Base-by-base conservation (phyloP, 2,797 vertebrate genomes). In the Chrosomus eos region DNA sequence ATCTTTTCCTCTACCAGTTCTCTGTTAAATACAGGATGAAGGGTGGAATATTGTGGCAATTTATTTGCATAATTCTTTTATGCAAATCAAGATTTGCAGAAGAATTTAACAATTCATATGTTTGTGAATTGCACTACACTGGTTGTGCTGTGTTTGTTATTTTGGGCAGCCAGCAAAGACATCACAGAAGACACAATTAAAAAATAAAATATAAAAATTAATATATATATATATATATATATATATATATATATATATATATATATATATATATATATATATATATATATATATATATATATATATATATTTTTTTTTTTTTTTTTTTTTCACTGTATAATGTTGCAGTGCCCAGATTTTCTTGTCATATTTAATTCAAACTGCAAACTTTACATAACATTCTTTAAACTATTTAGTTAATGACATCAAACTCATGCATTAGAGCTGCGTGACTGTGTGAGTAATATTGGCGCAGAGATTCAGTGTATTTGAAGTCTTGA, bases 401-500 rank as follows among this genome's bases (percentile, higher is more conserved):
- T 82, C 75, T 79, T 64, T 62, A 62, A 64, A 19, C 40, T 36
- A 9, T 77, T 81, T 67, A 72, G 38, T 40, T 40, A 11, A 16
- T 55, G 64, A 36, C 28, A 82, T 73, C 38, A 81, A 26, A 75
- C 40, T 28, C 23, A 19, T 38, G 74, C 72, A 43, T 75, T 70
- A 76, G 71, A 80, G 70, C 71, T 40, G 28, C 62, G 45, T 43
- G 77, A 51, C 36, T 75, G 38, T 62, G 86, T 71, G 76, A 85
- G 88, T 62, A 36, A 40, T 71, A 38, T 83, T 38, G 36, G 21
- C 36, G 14, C 72, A 75, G 73, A 79, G 82, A 82, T 81, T 86
- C 51, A 31, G 71, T 86, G 84, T 77, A 81, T 84, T 78, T 84
- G 75, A 83, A 89, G 64, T 36, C 10, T 76, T 38, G 67, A 86